Evolutionary conservation across 2,797 vertebrate species (phyloP), one percentile per base, ranked within the genome.

Genomic region (Eospalax fontanierii): DNA sequence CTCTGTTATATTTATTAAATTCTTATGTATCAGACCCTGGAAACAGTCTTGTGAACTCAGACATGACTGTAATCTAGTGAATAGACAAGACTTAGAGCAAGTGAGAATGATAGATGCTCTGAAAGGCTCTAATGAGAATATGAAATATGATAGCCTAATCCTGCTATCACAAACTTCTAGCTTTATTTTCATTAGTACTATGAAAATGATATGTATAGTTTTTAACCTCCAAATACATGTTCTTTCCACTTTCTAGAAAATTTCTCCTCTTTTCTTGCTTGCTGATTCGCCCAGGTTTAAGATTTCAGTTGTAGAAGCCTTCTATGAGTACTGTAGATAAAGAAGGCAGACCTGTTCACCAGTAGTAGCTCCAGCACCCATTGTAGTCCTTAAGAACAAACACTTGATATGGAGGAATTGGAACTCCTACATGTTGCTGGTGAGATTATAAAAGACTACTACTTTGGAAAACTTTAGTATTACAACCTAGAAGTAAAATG

Each of bases 161-260:
- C 74, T 87, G 19, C 71, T n/a, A 70, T 92, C 68, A 96, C 76
- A 92, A 81, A 89, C 35, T 93, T 80, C 30, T 59, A 78, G 83
- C 40, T 85, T 92, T 93, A 80, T 89, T 93, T 84, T 74, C 66
- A 90, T 83, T 82, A 91, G 6, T 26, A 46, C 90, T 50, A 91
- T 89, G 79, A 89, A 94, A 89, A 75, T 26, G 12, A 22, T 71
- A 4, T 24, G 35, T 87, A 19, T 3, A 63, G 38, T 61, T 88
- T 91, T 83, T 59, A 43, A n/a, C 35, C 10, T 18, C 89, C 76
- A 9, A 19, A 14, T 26, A 4, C 89, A 26, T 8, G 57, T 46
- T 79, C 54, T 85, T 15, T n/a, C 61, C n/a, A n/a, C 38, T 88
- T 71, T 82, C 24, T 84, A 59, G 54, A 93, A 70, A 35, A 43